Evolutionary conservation across 2,797 vertebrate species (phyloP).

Genomic region (Pogonophryne albipinna): DNA sequence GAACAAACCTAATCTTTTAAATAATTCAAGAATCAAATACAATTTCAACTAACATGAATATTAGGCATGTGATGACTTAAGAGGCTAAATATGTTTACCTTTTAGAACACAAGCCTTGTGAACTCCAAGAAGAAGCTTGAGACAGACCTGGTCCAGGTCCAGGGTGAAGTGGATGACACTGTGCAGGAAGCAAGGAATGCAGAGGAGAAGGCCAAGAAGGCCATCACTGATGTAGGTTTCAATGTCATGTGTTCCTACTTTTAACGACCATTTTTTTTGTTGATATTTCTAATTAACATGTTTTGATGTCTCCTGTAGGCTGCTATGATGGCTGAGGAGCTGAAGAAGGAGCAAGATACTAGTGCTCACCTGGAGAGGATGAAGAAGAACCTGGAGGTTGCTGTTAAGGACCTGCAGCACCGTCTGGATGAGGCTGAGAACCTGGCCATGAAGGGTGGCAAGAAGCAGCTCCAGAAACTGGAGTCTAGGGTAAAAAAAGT

Average conservation of each 20-base stretch:
- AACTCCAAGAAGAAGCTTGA: too few relatives aligned
- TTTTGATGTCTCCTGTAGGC: conserved; percentile 76
- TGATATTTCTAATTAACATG: background rate
- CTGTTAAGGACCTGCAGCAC: too few relatives aligned
- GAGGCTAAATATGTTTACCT: too few relatives aligned
- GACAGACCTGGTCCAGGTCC: conserved; percentile 85
- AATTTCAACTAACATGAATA: background rate
- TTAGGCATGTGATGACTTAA: too few relatives aligned
- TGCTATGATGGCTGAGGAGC: conserved; percentile 89
- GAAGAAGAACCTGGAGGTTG: too few relatives aligned
- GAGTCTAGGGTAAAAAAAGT: too few relatives aligned
- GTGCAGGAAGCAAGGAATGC: conserved; percentile 91
- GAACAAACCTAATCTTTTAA: background rate
- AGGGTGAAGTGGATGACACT: conserved; percentile 89
- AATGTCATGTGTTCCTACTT: background rate
- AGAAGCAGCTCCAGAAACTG: too few relatives aligned
- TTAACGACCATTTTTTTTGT: background rate
- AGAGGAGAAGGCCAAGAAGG: conserved; percentile 94
- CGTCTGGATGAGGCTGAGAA: too few relatives aligned
- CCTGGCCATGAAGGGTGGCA: too few relatives aligned
- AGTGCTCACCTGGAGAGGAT: too few relatives aligned
- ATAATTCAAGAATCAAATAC: background rate
- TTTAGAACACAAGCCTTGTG: too few relatives aligned
- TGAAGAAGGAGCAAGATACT: too few relatives aligned
- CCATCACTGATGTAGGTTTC: conserved; percentile 89